Conservation (phyloP, 2,113 vertebrate genomes). For the Gambusia affinis region DNA sequence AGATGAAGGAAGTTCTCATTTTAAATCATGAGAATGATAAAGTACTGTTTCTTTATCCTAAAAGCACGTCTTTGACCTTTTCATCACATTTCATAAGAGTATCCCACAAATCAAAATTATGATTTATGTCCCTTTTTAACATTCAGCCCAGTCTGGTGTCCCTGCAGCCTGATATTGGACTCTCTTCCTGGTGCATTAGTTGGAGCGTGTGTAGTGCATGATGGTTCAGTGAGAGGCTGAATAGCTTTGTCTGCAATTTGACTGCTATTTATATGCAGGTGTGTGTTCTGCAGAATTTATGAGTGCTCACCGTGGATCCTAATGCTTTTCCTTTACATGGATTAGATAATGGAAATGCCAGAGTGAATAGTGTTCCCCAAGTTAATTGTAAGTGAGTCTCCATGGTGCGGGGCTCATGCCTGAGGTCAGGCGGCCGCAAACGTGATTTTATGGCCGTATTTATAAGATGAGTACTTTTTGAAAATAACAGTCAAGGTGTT, state of each 20-base stretch:
- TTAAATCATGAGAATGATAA: background rate
- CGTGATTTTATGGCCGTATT: conserved; percentile 18
- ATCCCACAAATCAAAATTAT: conserved; percentile 15
- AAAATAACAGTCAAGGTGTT: background rate
- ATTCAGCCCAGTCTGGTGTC: conserved; percentile 13
- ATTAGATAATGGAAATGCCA: conserved; percentile 72
- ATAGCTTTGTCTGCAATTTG: conserved; percentile 49
- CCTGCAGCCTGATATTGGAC: conserved; percentile 17
- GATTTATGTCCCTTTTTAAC: conserved; percentile 38
- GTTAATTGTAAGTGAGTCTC: conserved; percentile 61
- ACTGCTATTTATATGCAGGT: conserved; percentile 60
- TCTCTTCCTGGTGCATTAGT: conserved; percentile 20
- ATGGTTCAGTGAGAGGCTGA: conserved; percentile 42
- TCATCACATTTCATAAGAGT: conserved; percentile 1
- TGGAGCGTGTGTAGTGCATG: conserved; percentile 20
- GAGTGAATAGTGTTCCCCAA: conserved; percentile 50
- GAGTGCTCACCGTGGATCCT: conserved; percentile 46
- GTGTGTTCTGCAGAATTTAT: conserved; percentile 53
- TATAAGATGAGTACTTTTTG: background rate
- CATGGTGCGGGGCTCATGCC: conserved; percentile 49
- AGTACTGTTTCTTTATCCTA: background rate
- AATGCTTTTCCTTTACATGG: conserved; percentile 50
- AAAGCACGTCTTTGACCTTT: conserved; percentile 39
- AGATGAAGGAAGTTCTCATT: conserved; percentile 8
- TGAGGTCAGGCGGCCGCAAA: conserved; percentile 40